phyloP scores from a whole-genome alignment of 2,113 vertebrate species.

The Anoplopoma fimbria region DNA sequence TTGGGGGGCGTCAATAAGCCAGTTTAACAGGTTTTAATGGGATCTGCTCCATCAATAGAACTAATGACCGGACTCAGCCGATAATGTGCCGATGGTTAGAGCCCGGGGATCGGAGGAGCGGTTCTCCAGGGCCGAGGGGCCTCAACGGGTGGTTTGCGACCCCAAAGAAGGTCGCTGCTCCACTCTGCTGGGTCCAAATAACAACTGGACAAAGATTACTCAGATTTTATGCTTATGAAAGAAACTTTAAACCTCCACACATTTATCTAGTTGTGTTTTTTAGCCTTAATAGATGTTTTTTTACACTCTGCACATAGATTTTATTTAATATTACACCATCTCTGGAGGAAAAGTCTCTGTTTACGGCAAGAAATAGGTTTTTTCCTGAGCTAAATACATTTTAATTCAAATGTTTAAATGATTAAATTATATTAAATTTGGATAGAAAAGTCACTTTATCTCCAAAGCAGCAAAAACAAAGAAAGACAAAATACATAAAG shows the following conservation, averaged over 20 bases:
- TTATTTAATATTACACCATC: not conserved
- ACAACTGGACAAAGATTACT: not conserved
- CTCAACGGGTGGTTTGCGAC: constrained; percentile 6
- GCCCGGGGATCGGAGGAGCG: constrained; percentile 28
- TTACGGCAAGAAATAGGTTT: too few relatives aligned
- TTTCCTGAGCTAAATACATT: too few relatives aligned
- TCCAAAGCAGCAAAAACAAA: not conserved
- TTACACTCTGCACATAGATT: not conserved
- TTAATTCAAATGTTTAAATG: not conserved
- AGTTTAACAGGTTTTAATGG: constrained; percentile 73
- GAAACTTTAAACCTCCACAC: not conserved
- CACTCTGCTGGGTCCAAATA: not conserved
- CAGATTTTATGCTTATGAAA: not conserved
- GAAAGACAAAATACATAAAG: not conserved
- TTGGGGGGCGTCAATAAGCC: constrained; percentile 67
- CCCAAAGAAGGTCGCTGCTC: not conserved
- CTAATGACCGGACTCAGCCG: constrained; percentile 67
- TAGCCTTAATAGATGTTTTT: not conserved
- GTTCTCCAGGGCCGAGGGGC: constrained; percentile 35
- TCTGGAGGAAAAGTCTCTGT: too few relatives aligned
- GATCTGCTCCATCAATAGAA: constrained; percentile 64
- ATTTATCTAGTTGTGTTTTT: not conserved
- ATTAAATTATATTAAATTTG: not conserved
- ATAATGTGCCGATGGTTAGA: constrained; percentile 47
- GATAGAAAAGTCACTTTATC: not conserved